phyloP scores from a whole-genome alignment of 2,888 invertebrate genomes.

The Harpalus rufipes region DNA sequence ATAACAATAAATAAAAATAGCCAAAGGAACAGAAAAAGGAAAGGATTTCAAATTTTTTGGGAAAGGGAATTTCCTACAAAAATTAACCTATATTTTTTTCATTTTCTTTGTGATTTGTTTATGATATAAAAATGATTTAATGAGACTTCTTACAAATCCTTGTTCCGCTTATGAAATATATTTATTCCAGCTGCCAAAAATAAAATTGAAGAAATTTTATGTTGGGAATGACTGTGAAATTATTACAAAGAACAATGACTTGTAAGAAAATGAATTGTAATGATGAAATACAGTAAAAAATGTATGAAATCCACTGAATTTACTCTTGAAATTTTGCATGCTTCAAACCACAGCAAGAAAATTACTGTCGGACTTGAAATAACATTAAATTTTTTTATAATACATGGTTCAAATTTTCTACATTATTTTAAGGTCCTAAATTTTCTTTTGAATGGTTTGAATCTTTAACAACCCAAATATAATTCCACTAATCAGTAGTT shows the following conservation, averaged over 20 bases:
- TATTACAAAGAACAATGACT: slow-evolving; percentile 20
- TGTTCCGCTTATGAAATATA: slow-evolving; percentile 37
- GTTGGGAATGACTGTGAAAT: slow-evolving; percentile 29
- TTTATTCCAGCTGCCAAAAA: slow-evolving; percentile 28
- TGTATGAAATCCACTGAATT: slow-evolving; percentile 55
- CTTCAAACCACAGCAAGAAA: slow-evolving; percentile 11
- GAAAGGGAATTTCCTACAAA: slow-evolving; percentile 50
- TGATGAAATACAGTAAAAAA: slow-evolving; percentile 58
- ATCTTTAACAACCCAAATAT: slow-evolving; percentile 16
- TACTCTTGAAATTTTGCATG: slow-evolving; percentile 44
- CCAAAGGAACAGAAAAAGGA: slow-evolving; percentile 38
- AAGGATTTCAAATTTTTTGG: slow-evolving; percentile 25
- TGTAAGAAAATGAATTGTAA: slow-evolving; percentile 28
- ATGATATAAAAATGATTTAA: slow-evolving; percentile 58
- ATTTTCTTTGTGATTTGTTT: slow-evolving; percentile 19
- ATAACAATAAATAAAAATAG: slow-evolving; percentile 58
- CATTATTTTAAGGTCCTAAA: slow-evolving; percentile 21
- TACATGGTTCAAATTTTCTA: slow-evolving; percentile 28
- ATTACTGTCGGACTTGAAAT: slow-evolving; percentile 9
- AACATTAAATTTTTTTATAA: slow-evolving; percentile 21
- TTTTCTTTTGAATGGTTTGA: slow-evolving; percentile 25
- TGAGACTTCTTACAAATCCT: slow-evolving; percentile 47
- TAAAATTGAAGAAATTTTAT: slow-evolving; percentile 25
- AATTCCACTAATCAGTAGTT: slow-evolving; percentile 18
- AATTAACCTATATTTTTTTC: slow-evolving; percentile 51